Conservation (phyloP, 2,797 vertebrate genomes). For the Xenops minutus region DNA sequence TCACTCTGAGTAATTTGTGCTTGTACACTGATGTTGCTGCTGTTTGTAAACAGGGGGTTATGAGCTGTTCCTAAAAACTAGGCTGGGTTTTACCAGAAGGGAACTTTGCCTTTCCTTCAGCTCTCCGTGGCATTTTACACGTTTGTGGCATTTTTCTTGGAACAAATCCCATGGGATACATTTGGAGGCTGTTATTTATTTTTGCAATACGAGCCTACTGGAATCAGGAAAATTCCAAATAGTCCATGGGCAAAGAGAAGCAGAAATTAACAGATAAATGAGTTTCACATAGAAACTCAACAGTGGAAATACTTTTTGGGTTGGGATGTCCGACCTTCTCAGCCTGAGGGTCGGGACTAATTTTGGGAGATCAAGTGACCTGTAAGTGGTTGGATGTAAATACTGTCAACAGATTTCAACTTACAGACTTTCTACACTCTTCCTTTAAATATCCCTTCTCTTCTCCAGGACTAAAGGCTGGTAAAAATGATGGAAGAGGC, state of each 20-base stretch:
- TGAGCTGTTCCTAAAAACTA: constrained; percentile 25
- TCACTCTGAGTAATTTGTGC: not conserved
- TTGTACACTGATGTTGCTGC: not conserved
- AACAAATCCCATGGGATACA: not conserved
- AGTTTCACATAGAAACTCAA: not conserved
- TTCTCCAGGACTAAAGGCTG: not conserved
- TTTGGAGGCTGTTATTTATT: not conserved
- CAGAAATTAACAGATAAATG: not conserved
- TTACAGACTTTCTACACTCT: not conserved
- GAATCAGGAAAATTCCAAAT: not conserved
- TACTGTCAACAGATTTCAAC: not conserved
- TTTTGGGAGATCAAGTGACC: not conserved
- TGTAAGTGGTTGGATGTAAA: not conserved
- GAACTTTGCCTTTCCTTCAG: not conserved
- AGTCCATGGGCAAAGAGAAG: not conserved
- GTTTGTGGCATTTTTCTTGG: not conserved
- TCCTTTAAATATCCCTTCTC: not conserved
- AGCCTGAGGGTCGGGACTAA: not conserved
- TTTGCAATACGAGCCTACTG: not conserved
- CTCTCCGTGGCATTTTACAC: not conserved
- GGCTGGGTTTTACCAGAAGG: constrained; percentile 55
- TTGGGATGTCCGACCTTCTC: not conserved
- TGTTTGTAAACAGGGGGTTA: constrained; percentile 59
- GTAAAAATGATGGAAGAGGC: not conserved
- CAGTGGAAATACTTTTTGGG: not conserved